These are phyloP conservation scores for Nyleta sp. DNA, from an alignment of 2,888 invertebrate species.

Conservation along the genomic window DNA sequence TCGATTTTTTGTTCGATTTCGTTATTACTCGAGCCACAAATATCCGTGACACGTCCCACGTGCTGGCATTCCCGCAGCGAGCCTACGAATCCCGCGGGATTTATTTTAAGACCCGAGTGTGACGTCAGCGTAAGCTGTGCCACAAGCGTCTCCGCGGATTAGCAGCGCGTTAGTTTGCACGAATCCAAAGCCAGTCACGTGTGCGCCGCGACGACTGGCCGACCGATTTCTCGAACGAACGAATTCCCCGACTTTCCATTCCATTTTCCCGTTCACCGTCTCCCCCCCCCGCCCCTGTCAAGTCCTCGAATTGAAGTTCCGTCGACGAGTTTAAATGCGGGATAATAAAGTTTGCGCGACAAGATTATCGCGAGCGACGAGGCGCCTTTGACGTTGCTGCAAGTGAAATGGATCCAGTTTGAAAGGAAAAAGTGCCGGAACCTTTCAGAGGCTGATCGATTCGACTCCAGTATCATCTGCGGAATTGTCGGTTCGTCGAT, in stretches of 20 bases:
- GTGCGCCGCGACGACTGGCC: constrained; percentile 63
- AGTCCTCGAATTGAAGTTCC: too few relatives aligned
- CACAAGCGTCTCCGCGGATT: constrained; percentile 40
- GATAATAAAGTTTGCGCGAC: constrained; percentile 25
- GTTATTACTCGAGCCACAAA: constrained; percentile 59
- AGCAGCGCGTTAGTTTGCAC: constrained; percentile 65
- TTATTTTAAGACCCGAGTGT: constrained; percentile 78
- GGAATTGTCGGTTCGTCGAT: too few relatives aligned
- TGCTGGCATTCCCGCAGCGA: constrained; percentile 75
- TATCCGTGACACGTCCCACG: constrained; percentile 76
- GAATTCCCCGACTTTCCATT: background rate
- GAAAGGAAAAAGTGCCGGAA: too few relatives aligned
- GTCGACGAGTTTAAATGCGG: too few relatives aligned
- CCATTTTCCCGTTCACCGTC: too few relatives aligned
- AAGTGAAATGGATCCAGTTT: too few relatives aligned
- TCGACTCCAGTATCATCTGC: too few relatives aligned
- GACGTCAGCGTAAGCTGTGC: constrained; percentile 74
- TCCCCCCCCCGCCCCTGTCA: too few relatives aligned
- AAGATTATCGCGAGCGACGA: constrained; percentile 28
- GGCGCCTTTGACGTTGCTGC: too few relatives aligned
- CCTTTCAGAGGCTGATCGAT: too few relatives aligned
- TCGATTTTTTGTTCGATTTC: constrained; percentile 14
- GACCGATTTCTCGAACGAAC: constrained; percentile 38
- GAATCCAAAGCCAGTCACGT: constrained; percentile 69
- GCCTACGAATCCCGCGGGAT: constrained; percentile 76